Percentiles rank a stretch among this genome's conserved stretches.
These are phyloP conservation scores for Pseudonaja textilis DNA, from an alignment of 2,113 vertebrate species.

Conservation along the genomic window DNA sequence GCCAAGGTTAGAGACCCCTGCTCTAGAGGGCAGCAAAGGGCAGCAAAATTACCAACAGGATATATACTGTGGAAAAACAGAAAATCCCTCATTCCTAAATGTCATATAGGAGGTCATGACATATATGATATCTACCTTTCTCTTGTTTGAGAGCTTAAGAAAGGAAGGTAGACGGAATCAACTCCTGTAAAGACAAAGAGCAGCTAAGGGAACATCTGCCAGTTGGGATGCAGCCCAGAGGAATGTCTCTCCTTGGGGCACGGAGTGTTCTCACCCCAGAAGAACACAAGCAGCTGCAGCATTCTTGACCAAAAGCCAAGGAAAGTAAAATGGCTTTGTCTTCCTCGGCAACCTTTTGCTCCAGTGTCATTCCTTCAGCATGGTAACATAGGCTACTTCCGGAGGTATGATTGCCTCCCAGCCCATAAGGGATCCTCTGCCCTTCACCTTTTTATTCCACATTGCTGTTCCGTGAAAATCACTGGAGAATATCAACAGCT, in stretches of 20 bases:
- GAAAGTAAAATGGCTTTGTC: conserved; percentile 25
- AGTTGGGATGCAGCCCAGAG: not conserved
- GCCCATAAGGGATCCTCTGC: not conserved
- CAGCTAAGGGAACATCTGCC: not conserved
- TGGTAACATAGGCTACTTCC: not conserved
- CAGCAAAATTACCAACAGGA: not conserved
- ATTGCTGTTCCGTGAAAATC: not conserved
- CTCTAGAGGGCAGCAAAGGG: conserved; percentile 24
- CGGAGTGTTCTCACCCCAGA: conserved; percentile 16
- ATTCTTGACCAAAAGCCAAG: conserved; percentile 16
- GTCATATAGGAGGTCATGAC: not conserved
- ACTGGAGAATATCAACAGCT: not conserved
- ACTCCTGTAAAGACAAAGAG: not conserved
- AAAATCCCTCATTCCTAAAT: not conserved
- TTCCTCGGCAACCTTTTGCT: not conserved
- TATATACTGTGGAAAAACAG: not conserved
- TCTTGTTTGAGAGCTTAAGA: not conserved
- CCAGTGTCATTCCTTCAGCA: not conserved
- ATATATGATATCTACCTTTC: not conserved
- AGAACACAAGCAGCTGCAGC: conserved; percentile 8
- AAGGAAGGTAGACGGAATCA: not conserved
- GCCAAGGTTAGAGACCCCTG: not conserved
- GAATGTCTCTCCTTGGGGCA: conserved; percentile 5
- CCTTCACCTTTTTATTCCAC: not conserved
- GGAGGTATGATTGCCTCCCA: not conserved